phyloP scores from a whole-genome alignment of 2,797 vertebrate species.

The Strix occidentalis region DNA sequence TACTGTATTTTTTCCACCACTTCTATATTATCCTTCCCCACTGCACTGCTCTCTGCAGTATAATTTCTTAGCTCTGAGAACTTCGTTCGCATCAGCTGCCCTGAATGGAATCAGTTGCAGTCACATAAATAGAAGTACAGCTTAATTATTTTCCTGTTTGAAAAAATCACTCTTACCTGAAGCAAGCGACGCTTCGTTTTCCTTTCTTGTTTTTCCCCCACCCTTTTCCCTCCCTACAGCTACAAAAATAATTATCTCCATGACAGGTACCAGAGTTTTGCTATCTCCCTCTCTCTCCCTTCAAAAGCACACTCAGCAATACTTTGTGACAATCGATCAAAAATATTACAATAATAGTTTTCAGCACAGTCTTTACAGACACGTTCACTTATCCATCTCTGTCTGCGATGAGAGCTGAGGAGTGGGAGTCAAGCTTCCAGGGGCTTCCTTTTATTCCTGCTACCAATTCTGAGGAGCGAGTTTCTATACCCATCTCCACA shows the following conservation, averaged over 20 bases:
- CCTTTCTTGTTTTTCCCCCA: background rate
- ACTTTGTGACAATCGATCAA: constrained; percentile 2
- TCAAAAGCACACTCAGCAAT: constrained; percentile 7
- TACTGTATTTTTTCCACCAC: background rate
- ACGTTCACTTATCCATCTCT: background rate
- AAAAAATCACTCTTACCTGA: background rate
- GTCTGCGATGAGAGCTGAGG: background rate
- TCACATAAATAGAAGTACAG: constrained; percentile 9
- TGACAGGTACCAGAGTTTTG: constrained; percentile 10
- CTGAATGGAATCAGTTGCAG: background rate
- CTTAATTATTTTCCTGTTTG: constrained; percentile 14
- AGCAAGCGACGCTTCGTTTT: background rate
- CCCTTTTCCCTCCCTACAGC: background rate
- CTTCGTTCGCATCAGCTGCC: background rate
- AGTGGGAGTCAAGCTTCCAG: background rate
- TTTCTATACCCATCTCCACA: background rate
- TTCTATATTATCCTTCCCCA: background rate
- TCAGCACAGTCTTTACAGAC: background rate
- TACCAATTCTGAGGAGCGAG: fast-evolving
- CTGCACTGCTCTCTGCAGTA: background rate
- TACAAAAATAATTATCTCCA: constrained; percentile 26
- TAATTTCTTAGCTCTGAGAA: background rate
- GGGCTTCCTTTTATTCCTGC: background rate
- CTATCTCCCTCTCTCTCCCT: background rate
- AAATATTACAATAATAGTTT: background rate